Base-by-base conservation (phyloP, 2,797 vertebrate species). In the Falco concolor region DNA sequence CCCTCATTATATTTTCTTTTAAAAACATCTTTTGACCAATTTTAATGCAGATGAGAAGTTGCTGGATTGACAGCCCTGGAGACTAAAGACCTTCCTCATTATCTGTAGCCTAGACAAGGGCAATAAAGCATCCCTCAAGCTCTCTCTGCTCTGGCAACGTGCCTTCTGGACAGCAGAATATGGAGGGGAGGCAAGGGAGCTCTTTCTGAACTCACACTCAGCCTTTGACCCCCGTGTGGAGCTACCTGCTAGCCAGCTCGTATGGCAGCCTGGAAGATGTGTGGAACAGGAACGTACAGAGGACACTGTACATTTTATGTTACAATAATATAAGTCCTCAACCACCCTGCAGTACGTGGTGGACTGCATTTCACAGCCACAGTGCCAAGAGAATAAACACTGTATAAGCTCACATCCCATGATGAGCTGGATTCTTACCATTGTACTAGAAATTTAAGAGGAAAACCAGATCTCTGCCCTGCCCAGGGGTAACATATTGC, bases 1-100 rank as follows among this genome's bases (percentile, higher is more conserved):
- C 89, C 69, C 65, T 96, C 90, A 78, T 97, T 96, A 95, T 92
- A 90, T 84, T 96, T 97, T 85, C 64, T 89, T 95, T 94, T 89
- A 89, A 95, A 96, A 93, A 77, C 52, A 69, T 96, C 63, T 92
- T 97, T 95, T 90, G 92, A 95, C 90, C 85, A 93, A 95, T 96
- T 96, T 95, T 97, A 95, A 97, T 97, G 90, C 86, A 93, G 85
- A 91, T 91, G 87, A 88, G 85, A 91, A 69, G 15, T 50, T 91
- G 59, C 36, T 0, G 0, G 47, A 86, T 84, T 96, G 92, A 89
- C 93, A 95, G 74, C 70, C 69, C 74, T 80, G 53, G 89, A 95
- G 80, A 88, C 88, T 94, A 85, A 93, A 94, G 78, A 73, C 64
- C 25, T 86, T 83, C 83, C 69, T 94, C 65, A 86, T 93, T 92